Evolutionary conservation across 37 sponge, comb jelly and placozoan genomes (phyloP), one percentile per base, ranked within the genome.

Genomic region (Beroe forskalii): DNA sequence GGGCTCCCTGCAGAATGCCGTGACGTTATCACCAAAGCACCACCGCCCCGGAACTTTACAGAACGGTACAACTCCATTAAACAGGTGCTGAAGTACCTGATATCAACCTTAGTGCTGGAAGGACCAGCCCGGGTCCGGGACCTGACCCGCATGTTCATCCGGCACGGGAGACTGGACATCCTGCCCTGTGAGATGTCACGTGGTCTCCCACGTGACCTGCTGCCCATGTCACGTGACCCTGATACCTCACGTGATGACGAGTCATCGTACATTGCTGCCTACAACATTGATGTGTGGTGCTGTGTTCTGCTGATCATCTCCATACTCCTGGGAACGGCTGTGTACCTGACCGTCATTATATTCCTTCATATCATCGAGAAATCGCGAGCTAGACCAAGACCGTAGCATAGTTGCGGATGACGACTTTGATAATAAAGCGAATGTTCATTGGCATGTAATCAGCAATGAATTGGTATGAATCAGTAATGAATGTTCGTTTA

Each of bases 281-380:
- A 69, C 39, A 69, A 69, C 72, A 33, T 33, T 36, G 72, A 69
- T 69, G 72, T 69, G 72, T 69, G 72, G 72, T 69, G 72, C 72
- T 69, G 72, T 69, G 38, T 69, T 32, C 32, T 69, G 0, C 6
- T 32, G 9, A 69, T 69, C 35, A 3, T 69, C 1, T 33, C 72
- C 2, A 32, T 69, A 14, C 19, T 69, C 9, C 37, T 32, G 28
- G 72, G 72, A 27, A 69, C 72, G 1, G 39, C 72, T 36, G 37
- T 69, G 39, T 69, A 69, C 32, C 39, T 69, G 27, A 32, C 32
- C 0, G 32, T 32, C 9, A 69, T 69, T 32, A 69, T 69, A 36
- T 33, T 69, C 72, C 72, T 69, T 0, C 72, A 69, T 33, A 36
- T 69, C 19, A 1, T 69, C 17, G 72, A 69, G 38, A 69, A 69